phyloP scores from a whole-genome alignment of 2,888 invertebrate genomes.

The Drosophila cognata region DNA sequence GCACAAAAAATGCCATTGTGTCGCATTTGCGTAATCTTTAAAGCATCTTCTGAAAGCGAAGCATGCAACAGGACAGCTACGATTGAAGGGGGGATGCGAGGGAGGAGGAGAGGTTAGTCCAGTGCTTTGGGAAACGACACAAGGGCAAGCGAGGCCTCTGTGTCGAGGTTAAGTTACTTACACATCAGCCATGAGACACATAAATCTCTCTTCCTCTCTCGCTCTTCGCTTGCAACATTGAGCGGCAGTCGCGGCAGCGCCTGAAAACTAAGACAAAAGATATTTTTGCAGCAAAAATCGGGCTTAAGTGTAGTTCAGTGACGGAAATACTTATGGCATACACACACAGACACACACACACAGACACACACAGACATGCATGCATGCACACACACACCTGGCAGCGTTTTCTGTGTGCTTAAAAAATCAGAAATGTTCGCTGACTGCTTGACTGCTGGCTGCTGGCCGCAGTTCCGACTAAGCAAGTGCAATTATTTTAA shows the following conservation, averaged over 20 bases:
- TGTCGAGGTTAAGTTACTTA: constrained; percentile 64
- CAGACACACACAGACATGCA: constrained; percentile 6
- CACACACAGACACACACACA: constrained; percentile 11
- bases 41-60: constrained; percentile 51
- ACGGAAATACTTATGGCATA: constrained; percentile 48
- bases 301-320: constrained; percentile 68
- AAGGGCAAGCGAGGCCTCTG: constrained; percentile 44
- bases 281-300: constrained; percentile 49
- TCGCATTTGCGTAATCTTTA: constrained; percentile 69
- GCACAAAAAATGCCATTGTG: constrained; percentile 60
- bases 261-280: constrained; percentile 68
- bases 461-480: constrained; percentile 54
- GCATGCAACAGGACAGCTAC: constrained; percentile 69
- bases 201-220: constrained; percentile 40
- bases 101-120: background rate
- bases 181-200: constrained; percentile 21
- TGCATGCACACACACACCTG: constrained; percentile 18
- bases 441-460: constrained; percentile 25
- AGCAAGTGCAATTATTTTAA: constrained; percentile 84
- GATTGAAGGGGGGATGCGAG: constrained; percentile 1
- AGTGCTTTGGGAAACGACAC: constrained; percentile 6
- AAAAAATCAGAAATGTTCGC: constrained; percentile 45
- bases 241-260: constrained; percentile 45
- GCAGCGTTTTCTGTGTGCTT: constrained; percentile 16
- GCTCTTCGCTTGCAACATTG: constrained; percentile 27